phyloP scores from a whole-genome alignment of 2,113 vertebrate species.

The Lophochroa leadbeateri region DNA sequence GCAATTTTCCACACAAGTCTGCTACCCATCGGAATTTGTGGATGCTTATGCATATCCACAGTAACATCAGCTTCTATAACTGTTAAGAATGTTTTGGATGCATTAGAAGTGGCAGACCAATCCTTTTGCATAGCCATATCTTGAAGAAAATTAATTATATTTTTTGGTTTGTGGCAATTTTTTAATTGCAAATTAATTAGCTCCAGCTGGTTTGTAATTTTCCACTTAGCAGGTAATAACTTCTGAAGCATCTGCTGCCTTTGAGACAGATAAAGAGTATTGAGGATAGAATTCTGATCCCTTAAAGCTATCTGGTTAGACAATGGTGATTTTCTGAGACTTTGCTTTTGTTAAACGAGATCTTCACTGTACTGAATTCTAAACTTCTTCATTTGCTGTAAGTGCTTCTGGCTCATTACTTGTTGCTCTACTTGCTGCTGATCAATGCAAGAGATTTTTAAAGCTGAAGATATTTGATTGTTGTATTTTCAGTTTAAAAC shows the following conservation, averaged over 20 bases:
- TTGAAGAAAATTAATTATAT: conserved; percentile 70
- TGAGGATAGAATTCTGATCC: conserved; percentile 38
- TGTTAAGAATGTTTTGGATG: neutral
- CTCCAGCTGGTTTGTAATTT: conserved; percentile 75
- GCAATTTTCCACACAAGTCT: neutral
- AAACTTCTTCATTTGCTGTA: conserved; percentile 2
- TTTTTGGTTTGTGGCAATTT: conserved; percentile 71
- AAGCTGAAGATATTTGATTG: conserved; percentile 59
- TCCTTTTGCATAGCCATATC: neutral
- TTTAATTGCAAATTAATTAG: conserved; percentile 79
- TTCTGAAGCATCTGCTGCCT: conserved; percentile 71
- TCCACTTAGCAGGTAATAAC: conserved; percentile 75
- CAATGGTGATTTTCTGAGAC: neutral
- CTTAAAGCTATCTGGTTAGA: conserved; percentile 24
- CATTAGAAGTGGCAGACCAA: neutral
- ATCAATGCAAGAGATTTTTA: conserved; percentile 68
- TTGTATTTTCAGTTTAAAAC: conserved; percentile 66
- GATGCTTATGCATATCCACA: neutral
- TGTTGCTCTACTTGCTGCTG: conserved; percentile 35
- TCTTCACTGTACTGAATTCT: conserved; percentile 11
- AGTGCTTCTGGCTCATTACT: conserved; percentile 56
- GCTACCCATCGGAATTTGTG: neutral
- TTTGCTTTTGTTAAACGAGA: neutral
- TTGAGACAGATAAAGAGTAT: conserved; percentile 47
- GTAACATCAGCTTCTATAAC: neutral